phyloP scores from a whole-genome alignment of 2,113 vertebrate genomes.

The Silurus meridionalis region DNA sequence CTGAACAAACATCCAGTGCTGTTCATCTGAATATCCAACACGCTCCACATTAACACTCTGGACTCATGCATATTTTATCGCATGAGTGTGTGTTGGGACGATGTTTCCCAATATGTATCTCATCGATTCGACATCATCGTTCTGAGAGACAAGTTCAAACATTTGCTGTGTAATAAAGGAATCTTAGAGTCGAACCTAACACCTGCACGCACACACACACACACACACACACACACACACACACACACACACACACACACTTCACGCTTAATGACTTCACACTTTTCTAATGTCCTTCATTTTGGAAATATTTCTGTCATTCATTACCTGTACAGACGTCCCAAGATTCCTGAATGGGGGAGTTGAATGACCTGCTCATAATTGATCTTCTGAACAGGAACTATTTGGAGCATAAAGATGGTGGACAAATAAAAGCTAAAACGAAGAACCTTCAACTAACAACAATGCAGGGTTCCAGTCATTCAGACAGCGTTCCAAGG shows the following conservation, averaged over 20 bases:
- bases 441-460: background rate
- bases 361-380: background rate
- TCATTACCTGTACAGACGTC: background rate
- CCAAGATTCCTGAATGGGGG: background rate
- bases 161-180: background rate
- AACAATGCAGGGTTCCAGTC: too few species aligned
- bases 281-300: background rate
- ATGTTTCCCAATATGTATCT: conserved; percentile 25
- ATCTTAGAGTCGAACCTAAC: background rate
- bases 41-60: conserved; percentile 26
- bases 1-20: conserved; percentile 56
- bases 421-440: background rate
- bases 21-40: conserved; percentile 59
- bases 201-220: background rate
- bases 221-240: background rate
- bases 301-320: background rate
- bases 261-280: background rate
- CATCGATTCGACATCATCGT: conserved; percentile 20
- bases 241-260: background rate
- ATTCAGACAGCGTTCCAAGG: too few species aligned
- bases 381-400: background rate
- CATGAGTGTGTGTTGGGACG: background rate
- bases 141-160: background rate
- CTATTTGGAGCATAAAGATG: background rate
- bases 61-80: conserved; percentile 29